Evolutionary conservation across 2,888 invertebrate species (phyloP).

Genomic region (Thereva unica): DNA sequence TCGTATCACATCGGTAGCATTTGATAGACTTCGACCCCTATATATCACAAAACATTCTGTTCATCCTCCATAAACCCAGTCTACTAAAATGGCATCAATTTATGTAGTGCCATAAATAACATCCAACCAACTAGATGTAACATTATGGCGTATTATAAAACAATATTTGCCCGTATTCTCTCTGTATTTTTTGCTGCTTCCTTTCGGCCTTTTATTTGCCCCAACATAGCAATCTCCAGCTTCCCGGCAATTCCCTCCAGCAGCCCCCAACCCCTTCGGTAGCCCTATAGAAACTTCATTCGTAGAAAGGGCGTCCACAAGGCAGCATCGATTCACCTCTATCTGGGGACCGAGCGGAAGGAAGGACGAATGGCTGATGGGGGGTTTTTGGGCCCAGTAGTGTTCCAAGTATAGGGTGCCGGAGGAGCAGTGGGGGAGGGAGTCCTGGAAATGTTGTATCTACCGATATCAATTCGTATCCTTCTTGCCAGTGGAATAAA

Average conservation of each 20-base stretch:
- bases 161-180: constrained; percentile 39
- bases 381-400: too few species aligned
- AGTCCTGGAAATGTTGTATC: constrained; percentile 30
- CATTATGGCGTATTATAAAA: constrained; percentile 42
- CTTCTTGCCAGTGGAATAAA: constrained; percentile 35
- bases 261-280: not conserved
- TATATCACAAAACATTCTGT: constrained; percentile 35
- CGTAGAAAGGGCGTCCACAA: too few species aligned
- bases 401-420: too few species aligned
- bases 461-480: constrained; percentile 38
- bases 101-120: constrained; percentile 41
- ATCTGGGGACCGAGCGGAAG: too few species aligned
- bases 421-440: not conserved
- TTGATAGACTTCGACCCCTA: constrained; percentile 38
- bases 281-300: not conserved
- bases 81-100: constrained; percentile 35
- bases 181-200: not conserved
- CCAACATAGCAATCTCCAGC: constrained; percentile 10
- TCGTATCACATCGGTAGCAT: constrained; percentile 36
- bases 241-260: not conserved
- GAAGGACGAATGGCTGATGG: too few species aligned
- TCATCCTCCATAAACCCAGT: constrained; percentile 35
- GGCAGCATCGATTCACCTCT: too few species aligned
- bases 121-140: constrained; percentile 41
- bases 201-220: constrained; percentile 33